phyloP scores from a whole-genome alignment of 2,888 invertebrate genomes.

The Cloeon dipterum region DNA sequence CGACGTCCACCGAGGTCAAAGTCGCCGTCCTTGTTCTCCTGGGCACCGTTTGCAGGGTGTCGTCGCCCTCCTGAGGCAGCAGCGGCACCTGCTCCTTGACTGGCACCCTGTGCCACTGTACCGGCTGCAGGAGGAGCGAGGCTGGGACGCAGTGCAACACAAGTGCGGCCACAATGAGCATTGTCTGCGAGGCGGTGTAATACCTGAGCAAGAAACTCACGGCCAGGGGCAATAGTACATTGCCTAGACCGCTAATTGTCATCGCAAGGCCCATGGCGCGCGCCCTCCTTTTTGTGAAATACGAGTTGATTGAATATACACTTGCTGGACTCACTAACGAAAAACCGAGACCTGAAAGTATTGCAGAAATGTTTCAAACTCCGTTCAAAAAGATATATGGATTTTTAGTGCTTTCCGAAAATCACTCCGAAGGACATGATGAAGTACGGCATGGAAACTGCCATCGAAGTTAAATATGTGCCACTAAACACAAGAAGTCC shows the following conservation, averaged over 20 bases:
- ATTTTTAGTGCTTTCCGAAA: conserved; percentile 30
- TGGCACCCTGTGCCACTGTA: conserved; percentile 42
- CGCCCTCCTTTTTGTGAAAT: conserved; percentile 34
- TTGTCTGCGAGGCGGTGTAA: conserved; percentile 41
- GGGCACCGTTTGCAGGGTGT: background rate
- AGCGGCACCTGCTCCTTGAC: conserved; percentile 15
- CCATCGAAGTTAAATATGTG: conserved; percentile 30
- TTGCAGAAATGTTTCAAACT: background rate
- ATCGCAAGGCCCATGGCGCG: conserved; percentile 36
- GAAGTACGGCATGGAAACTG: conserved; percentile 30
- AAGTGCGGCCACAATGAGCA: conserved; percentile 38
- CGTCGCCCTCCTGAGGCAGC: background rate
- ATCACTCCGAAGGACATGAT: conserved; percentile 41
- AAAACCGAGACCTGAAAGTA: conserved; percentile 31
- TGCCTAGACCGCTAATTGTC: conserved; percentile 39
- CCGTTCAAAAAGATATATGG: background rate
- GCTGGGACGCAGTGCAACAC: conserved; percentile 44
- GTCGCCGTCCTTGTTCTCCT: conserved; percentile 10
- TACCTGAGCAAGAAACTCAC: conserved; percentile 31
- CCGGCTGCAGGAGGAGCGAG: conserved; percentile 40
- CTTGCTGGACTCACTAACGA: conserved; percentile 34
- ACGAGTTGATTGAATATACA: conserved; percentile 37
- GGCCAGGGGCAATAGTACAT: conserved; percentile 37
- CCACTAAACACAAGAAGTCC: conserved; percentile 29
- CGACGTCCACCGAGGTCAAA: conserved; percentile 14